These are phyloP conservation scores for Hipposideros larvatus DNA, from an alignment of 2,797 vertebrate species.

Conservation along the genomic window DNA sequence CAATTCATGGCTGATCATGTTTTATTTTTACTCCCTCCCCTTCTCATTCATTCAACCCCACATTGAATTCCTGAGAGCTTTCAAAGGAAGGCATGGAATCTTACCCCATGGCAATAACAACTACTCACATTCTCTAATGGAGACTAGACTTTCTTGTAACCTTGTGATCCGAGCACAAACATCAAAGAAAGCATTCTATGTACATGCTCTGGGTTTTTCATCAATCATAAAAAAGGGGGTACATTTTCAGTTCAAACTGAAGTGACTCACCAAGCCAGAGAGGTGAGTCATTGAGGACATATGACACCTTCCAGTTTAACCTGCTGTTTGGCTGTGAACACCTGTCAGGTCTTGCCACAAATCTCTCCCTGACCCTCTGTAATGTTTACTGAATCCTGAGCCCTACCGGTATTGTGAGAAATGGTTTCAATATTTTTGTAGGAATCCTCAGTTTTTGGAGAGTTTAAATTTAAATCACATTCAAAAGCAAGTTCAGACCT, in stretches of 20 bases:
- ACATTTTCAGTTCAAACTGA: constrained; percentile 23
- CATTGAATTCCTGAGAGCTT: not conserved
- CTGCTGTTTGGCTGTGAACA: not conserved
- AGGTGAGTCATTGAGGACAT: not conserved
- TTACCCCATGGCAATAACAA: not conserved
- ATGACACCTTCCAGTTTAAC: constrained; percentile 61
- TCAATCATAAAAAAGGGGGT: constrained; percentile 31
- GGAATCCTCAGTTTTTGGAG: not conserved
- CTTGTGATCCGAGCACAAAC: not conserved
- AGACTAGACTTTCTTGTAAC: not conserved
- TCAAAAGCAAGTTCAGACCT: constrained; percentile 16
- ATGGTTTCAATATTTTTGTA: not conserved
- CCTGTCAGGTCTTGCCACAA: not conserved
- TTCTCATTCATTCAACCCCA: not conserved
- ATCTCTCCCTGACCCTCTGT: constrained; percentile 2
- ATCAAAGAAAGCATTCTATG: not conserved
- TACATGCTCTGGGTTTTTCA: not conserved
- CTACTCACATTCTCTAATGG: not conserved
- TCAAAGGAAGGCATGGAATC: constrained; percentile 26
- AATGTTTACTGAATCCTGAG: not conserved
- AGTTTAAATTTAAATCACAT: constrained; percentile 47
- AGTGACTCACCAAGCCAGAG: constrained; percentile 49
- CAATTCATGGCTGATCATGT: not conserved
- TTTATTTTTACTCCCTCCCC: not conserved
- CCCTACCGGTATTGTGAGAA: not conserved